Base-by-base conservation (phyloP, 2,113 vertebrate genomes). In the Periophthalmodon schlosseri region DNA sequence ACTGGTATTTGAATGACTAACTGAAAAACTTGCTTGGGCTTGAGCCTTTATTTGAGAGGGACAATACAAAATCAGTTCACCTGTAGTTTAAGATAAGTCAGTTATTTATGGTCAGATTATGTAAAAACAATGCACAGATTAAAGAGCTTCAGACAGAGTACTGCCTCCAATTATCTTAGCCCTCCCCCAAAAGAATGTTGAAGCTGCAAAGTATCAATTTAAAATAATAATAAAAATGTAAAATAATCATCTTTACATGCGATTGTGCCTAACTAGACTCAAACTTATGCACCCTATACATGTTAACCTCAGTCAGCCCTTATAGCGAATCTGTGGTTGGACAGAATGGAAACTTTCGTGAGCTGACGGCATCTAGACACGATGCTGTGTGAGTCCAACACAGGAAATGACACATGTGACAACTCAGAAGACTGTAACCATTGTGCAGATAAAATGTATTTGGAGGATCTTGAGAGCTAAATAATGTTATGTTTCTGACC, bases 311-410 rank as follows among this genome's bases (percentile, higher is more conserved):
- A 6, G 18, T 36, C 10, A n/a, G 6, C 20, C 0, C 4, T 24
- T 56, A 15, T 54, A 34, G 56, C 63, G 20, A 18, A n/a, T 1
- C 70, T 24, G 21, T 60, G 52, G 52, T 28, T 60, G 63, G 57
- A 23, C 11, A 3, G 3, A 72, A 50, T 52, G 50, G 78, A 83
- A 85, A 76, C 74, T 66, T 23, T 2, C 13, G 2, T 24, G 58
- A 61, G 12, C 24, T 61, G 23, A 61, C 12, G 28, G 23, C 28
- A 0, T 0, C 11, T 28, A 28, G 28, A 28, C 28, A 5, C 14
- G 24, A 6, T 15, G 6, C 15, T 34, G 23, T 24, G 21, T 61
- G 60, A 18, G 28, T 34, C 28, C 28, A 15, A 2, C 28, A 18
- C 60, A 63, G 60, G 60, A 63, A 63, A 63, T 61, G 58, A 61